These are phyloP conservation scores for Eptesicus fuscus DNA, from an alignment of 2,113 vertebrate species.

Conservation along the genomic window DNA sequence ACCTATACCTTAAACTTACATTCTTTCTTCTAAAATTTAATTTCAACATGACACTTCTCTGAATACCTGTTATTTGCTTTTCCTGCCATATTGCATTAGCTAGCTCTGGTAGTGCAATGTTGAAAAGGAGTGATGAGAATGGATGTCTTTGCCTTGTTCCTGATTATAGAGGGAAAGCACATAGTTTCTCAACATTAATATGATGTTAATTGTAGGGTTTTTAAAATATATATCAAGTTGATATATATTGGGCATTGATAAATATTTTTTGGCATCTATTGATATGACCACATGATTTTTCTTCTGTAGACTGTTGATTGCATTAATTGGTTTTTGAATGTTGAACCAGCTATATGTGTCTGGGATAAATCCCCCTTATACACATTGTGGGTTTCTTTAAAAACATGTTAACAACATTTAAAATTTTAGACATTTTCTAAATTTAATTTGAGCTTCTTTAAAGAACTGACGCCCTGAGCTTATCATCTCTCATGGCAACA, in stretches of 20 bases:
- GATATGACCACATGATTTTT: not conserved
- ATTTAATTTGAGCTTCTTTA: not conserved
- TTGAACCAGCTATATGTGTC: not conserved
- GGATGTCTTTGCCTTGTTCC: not conserved
- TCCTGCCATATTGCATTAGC: not conserved
- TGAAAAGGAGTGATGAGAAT: not conserved
- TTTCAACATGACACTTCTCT: not conserved
- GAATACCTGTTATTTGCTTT: not conserved
- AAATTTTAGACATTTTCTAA: not conserved
- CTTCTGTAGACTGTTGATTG: not conserved
- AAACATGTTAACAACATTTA: not conserved
- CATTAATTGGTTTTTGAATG: no score
- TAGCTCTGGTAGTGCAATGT: not conserved
- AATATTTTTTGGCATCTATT: not conserved
- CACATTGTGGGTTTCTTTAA: not conserved
- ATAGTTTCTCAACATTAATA: not conserved
- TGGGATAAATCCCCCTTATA: not conserved
- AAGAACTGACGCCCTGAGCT: not conserved
- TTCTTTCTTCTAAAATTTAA: conserved; percentile 20
- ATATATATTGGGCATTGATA: not conserved
- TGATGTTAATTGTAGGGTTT: not conserved
- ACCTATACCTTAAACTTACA: not conserved
- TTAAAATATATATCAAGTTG: not conserved
- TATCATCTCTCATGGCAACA: not conserved
- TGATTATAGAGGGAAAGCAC: not conserved